Base-by-base conservation (phyloP, 2,888 invertebrate species). In the Hedya salicella region DNA sequence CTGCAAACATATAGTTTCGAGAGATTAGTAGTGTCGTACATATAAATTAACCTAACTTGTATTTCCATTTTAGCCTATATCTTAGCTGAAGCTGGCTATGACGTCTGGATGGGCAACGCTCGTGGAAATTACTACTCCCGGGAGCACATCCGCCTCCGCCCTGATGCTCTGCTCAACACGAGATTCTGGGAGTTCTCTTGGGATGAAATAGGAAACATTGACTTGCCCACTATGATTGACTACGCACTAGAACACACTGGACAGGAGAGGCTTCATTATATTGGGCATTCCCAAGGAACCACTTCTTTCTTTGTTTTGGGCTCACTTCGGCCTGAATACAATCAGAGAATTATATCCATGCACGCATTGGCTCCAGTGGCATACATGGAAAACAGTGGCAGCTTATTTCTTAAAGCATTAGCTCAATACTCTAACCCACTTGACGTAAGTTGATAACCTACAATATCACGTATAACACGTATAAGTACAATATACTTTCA, bases 181-280 rank as follows among this genome's bases (percentile, higher is more conserved):
- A 91, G 65, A 76, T 96, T 92, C 79, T 96, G 95, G 95, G 80
- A 92, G 52, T 96, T 95, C 78, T 96, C 96, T 67, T 98, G 95
- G 95, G 96, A 98, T 79, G 95, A 97, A 81, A 96, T 98, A 80
- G 97, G 96, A 0, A 84, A 93, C 65, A 93, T 91, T 70, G 98
- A 98, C 83, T 78, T 98, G 42, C 97, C 98, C 0, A 94, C 96
- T 0, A 95, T 95, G 91, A 95, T 98, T 50, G 96, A 98, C 79
- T 94, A 95, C 76, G 91, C 95, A 13, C 83, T 95, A 0, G 75
- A 80, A 0, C 54, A 73, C 1, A 95, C 96, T 0, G 93, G 93
- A 0, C 88, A 93, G 25, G 71, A 92, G 0, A 88, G 94, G 59
- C 76, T 98, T 0, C 95, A 95, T 75, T 97, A 97, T 79, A 87